Conservation (phyloP, 1,140 invertebrate genomes). For the Drosophila chauvacae region DNA sequence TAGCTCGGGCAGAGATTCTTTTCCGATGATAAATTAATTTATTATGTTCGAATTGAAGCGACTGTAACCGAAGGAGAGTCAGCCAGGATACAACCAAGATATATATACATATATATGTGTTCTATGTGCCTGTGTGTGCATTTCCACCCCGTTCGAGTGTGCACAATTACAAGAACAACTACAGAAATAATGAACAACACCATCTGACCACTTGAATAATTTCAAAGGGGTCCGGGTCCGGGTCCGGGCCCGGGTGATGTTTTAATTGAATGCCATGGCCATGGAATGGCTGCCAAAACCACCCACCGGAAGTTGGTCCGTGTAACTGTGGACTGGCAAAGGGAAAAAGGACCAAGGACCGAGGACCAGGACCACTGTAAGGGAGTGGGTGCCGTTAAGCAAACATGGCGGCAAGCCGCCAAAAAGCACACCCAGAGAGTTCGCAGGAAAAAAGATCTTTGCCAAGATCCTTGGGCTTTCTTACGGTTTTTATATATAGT, state of each 20-base stretch:
- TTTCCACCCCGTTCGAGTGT: conserved; percentile 62
- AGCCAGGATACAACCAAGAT: conserved; percentile 16
- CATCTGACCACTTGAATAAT: conserved; percentile 83
- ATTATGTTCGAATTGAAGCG: conserved; percentile 83
- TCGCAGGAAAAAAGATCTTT: not conserved
- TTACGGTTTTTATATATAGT: not conserved
- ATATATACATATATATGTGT: conserved; percentile 7
- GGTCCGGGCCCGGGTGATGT: conserved; percentile 56
- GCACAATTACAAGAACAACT: conserved; percentile 60
- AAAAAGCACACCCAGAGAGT: not conserved
- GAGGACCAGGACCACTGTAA: too few relatives aligned
- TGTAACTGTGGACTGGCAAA: conserved; percentile 9
- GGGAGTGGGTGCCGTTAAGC: conserved; percentile 37
- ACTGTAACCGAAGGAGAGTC: conserved; percentile 26
- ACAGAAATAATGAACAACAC: conserved; percentile 79
- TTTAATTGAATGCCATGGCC: conserved; percentile 76
- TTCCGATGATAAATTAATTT: conserved; percentile 84
- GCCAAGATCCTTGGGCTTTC: conserved; percentile 1
- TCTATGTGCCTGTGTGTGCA: conserved; percentile 28
- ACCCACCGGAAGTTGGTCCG: conserved; percentile 16
- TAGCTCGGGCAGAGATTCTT: conserved; percentile 81
- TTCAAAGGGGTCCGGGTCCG: conserved; percentile 40
- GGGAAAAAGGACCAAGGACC: not conserved
- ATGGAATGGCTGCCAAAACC: conserved; percentile 53
- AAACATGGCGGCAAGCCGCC: conserved; percentile 62